Evolutionary conservation across 2,888 invertebrate species (phyloP).

Genomic region (Lasioglossum malachurum): DNA sequence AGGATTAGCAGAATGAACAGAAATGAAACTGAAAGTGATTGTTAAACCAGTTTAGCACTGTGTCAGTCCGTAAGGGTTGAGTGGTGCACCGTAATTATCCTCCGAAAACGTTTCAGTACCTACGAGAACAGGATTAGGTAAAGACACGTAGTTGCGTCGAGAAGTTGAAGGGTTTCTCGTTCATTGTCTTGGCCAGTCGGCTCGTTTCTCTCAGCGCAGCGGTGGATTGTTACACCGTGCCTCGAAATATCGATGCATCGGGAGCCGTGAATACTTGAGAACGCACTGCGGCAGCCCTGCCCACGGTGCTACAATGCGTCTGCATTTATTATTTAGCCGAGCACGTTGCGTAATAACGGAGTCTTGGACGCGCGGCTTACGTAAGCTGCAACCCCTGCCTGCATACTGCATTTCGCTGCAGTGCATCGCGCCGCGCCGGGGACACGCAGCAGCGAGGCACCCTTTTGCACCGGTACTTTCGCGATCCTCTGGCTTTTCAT

Average conservation of each 20-base stretch:
- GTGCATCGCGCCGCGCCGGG: not conserved
- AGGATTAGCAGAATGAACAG: not conserved
- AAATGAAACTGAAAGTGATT: not conserved
- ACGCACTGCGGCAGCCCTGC: not conserved
- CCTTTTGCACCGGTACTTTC: too few relatives aligned
- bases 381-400: slow-evolving; percentile 17
- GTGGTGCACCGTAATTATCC: not conserved
- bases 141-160: not conserved
- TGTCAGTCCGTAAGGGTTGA: not conserved
- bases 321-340: slow-evolving; percentile 51
- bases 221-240: not conserved
- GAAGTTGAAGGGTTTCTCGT: not conserved
- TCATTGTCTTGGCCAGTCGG: not conserved
- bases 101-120: not conserved
- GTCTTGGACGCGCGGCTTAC: slow-evolving; percentile 28
- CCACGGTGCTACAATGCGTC: slow-evolving; percentile 28
- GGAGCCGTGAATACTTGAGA: slow-evolving; percentile 40
- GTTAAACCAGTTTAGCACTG: not conserved
- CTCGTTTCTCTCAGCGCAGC: not conserved
- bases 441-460: not conserved
- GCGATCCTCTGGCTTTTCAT: too few relatives aligned
- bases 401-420: slow-evolving; percentile 34
- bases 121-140: not conserved
- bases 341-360: slow-evolving; percentile 50
- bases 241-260: slow-evolving; percentile 37